Conservation (phyloP, 2,888 invertebrate genomes). For the Tipula unca region DNA sequence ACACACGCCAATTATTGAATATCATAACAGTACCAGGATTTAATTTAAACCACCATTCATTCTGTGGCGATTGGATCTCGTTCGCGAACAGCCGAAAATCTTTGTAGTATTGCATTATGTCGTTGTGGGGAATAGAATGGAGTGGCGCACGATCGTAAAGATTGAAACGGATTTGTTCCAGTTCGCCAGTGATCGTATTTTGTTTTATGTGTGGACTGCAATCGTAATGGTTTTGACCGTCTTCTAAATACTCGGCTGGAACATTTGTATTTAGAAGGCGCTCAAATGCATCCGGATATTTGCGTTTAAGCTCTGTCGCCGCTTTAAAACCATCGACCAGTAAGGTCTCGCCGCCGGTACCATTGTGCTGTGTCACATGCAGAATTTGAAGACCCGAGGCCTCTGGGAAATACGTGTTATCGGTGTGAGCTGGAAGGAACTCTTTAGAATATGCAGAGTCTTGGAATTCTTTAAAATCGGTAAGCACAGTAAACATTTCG, state of each 20-base stretch:
- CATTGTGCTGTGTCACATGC: constrained; percentile 47
- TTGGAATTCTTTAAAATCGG: constrained; percentile 48
- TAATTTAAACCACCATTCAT: constrained; percentile 53
- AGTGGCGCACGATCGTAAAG: constrained; percentile 46
- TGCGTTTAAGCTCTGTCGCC: constrained; percentile 47
- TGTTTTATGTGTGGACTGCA: constrained; percentile 52
- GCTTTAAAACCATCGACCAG: constrained; percentile 67
- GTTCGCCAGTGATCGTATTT: constrained; percentile 46
- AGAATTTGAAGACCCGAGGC: constrained; percentile 59
- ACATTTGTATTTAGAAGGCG: constrained; percentile 49
- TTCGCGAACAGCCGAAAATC: constrained; percentile 47
- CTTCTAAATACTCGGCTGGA: constrained; percentile 57
- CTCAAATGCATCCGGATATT: constrained; percentile 49
- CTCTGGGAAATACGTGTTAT: constrained; percentile 69
- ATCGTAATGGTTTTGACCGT: constrained; percentile 49
- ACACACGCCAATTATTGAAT: constrained; percentile 69
- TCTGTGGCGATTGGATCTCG: constrained; percentile 44
- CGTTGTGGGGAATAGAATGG: constrained; percentile 44
- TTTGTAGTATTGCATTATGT: constrained; percentile 53
- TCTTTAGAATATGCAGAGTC: constrained; percentile 67
- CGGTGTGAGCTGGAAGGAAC: constrained; percentile 62
- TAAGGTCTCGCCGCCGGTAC: constrained; percentile 62
- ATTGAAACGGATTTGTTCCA: constrained; percentile 51
- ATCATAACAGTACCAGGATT: constrained; percentile 61
- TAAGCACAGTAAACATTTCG: constrained; percentile 57